Percentiles rank a stretch among this genome's conserved stretches.
Evolutionary conservation across 2,113 vertebrate genomes (phyloP).

Genomic region (Aegotheles bennettii): DNA sequence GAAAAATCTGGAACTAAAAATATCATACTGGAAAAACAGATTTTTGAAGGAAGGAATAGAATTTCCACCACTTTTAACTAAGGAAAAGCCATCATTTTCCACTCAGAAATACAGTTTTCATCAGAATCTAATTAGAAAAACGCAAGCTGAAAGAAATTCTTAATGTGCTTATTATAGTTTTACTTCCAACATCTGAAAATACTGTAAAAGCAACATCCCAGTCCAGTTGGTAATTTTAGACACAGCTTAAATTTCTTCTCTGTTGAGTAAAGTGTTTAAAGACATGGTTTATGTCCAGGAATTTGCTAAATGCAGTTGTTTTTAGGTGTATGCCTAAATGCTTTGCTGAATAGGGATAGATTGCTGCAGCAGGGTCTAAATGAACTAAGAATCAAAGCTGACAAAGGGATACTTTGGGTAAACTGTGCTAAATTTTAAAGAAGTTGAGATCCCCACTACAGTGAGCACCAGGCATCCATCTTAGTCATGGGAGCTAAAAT

Average conservation of each 20-base stretch:
- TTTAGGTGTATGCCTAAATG: not conserved
- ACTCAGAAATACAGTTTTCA: not conserved
- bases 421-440: not conserved
- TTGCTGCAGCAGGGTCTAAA: not conserved
- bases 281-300: not conserved
- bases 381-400: not conserved
- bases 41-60: not conserved
- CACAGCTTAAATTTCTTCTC: not conserved
- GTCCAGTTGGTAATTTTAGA: not conserved
- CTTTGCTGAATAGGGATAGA: not conserved
- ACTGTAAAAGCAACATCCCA: not conserved
- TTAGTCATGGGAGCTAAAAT: not conserved
- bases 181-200: not conserved
- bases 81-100: not conserved
- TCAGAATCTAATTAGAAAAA: not conserved
- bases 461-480: not conserved
- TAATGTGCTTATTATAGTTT: not conserved
- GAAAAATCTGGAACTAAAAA: not conserved
- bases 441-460: not conserved
- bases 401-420: not conserved
- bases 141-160: not conserved
- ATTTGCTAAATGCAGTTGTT: not conserved
- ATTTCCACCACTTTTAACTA: not conserved
- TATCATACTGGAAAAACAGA: not conserved
- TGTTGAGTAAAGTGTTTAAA: not conserved